A percentile compares a stretch with the other conserved stretches of the same genome.
phyloP scores from a whole-genome alignment of 2,888 invertebrate genomes.

The Bembecia ichneumoniformis region DNA sequence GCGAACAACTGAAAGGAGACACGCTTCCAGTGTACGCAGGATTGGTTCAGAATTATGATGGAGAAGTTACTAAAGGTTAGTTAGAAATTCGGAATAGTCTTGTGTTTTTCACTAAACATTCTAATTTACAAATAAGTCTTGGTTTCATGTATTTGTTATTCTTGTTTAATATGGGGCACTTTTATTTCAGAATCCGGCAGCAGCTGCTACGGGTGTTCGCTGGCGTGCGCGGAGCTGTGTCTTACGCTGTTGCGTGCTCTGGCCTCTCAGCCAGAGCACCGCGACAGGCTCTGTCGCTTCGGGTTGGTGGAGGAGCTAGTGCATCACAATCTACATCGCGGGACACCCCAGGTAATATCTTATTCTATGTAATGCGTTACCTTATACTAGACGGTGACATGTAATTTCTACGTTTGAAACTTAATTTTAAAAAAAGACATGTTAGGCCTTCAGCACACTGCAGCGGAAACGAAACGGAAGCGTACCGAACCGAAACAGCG shows the following conservation, averaged over 20 bases:
- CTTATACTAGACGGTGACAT: background rate
- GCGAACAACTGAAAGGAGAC: slow-evolving; percentile 72
- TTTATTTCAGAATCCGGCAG: slow-evolving; percentile 51
- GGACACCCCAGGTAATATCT: slow-evolving; percentile 77
- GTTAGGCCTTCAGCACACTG: no score
- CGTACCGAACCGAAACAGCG: no score
- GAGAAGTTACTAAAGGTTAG: slow-evolving; percentile 54
- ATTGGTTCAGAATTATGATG: slow-evolving; percentile 58
- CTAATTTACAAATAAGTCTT: no score
- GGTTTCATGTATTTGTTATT: no score
- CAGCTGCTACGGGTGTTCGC: slow-evolving; percentile 88
- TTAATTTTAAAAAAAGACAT: no score
- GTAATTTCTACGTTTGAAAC: no score
- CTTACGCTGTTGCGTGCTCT: slow-evolving; percentile 90
- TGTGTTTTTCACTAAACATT: background rate
- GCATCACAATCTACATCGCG: slow-evolving; percentile 90
- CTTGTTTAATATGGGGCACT: no score
- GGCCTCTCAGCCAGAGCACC: slow-evolving; percentile 83
- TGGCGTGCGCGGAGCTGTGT: slow-evolving; percentile 94
- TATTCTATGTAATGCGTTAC: background rate
- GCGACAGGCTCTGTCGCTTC: slow-evolving; percentile 83
- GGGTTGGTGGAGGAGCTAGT: slow-evolving; percentile 92
- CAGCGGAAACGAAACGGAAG: no score
- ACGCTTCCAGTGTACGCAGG: slow-evolving; percentile 59
- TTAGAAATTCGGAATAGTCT: background rate